These are phyloP conservation scores for Crambe crambe DNA, from an alignment of 37 sponge, comb jelly and placozoan genomes.

Conservation along the genomic window DNA sequence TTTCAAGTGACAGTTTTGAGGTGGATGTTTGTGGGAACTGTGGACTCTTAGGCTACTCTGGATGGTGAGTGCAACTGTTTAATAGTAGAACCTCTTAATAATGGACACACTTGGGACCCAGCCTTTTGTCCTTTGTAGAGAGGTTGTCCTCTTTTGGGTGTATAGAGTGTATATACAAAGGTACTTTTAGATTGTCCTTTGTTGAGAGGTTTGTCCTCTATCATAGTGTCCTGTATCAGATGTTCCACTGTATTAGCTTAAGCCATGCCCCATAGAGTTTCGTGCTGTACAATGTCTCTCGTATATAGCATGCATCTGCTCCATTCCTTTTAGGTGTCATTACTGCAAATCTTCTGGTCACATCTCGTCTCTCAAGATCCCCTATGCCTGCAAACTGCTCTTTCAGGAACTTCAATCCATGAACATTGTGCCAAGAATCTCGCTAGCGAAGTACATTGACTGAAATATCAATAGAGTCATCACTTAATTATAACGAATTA, in stretches of 20 bases:
- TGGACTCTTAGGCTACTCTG: conserved; percentile 94
- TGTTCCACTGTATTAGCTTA: no score
- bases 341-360: conserved; percentile 87
- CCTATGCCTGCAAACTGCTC: conserved; percentile 98
- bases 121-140: no score
- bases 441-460: conserved; percentile 59
- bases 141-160: no score
- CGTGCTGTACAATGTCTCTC: no score
- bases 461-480: background rate
- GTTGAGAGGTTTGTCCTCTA: no score
- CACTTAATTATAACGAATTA: background rate
- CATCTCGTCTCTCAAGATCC: conserved; percentile 92
- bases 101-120: no score
- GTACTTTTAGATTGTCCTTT: no score
- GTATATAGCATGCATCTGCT: no score
- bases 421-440: conserved; percentile 93
- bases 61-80: conserved; percentile 71
- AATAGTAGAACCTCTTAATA: background rate
- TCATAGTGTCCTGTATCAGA: no score
- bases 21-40: conserved; percentile 95
- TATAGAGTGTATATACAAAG: no score
- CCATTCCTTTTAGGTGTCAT: conserved; percentile 77
- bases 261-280: no score
- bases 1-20: conserved; percentile 94
- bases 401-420: conserved; percentile 98